These are phyloP conservation scores for Catharus ustulatus DNA, from an alignment of 2,797 vertebrate genomes.

Conservation along the genomic window DNA sequence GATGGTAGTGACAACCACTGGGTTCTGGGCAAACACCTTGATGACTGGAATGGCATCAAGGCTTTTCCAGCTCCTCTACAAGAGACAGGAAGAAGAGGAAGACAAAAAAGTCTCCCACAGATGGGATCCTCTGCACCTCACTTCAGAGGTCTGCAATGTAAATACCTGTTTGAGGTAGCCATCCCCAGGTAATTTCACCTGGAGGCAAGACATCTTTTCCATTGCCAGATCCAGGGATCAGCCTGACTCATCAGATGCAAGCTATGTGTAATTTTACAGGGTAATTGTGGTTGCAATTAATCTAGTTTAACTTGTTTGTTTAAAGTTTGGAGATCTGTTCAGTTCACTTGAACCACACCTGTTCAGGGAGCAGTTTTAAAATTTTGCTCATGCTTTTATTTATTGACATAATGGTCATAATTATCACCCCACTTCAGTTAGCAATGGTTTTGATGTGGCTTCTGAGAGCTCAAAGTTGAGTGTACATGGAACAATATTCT, in stretches of 20 bases:
- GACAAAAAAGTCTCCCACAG: neutral
- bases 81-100: neutral
- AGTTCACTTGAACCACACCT: neutral
- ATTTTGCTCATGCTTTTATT: neutral
- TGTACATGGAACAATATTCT: neutral
- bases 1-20: neutral
- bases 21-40: neutral
- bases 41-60: neutral
- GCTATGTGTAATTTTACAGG: neutral
- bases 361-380: neutral
- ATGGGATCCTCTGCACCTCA: neutral
- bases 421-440: conserved; percentile 4
- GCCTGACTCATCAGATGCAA: conserved; percentile 25
- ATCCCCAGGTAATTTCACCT: neutral
- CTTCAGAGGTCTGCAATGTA: neutral
- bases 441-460: conserved; percentile 46
- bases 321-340: neutral
- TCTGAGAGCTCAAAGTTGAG: neutral
- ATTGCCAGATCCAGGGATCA: neutral
- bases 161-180: neutral
- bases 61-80: neutral
- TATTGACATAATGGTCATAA: conserved; percentile 16
- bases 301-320: conserved; percentile 1
- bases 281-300: conserved; percentile 9
- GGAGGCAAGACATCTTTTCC: neutral